Evolutionary conservation across 1,140 invertebrate species (phyloP), one percentile per base, ranked within the genome.

Genomic region (Plutomurus gul): DNA sequence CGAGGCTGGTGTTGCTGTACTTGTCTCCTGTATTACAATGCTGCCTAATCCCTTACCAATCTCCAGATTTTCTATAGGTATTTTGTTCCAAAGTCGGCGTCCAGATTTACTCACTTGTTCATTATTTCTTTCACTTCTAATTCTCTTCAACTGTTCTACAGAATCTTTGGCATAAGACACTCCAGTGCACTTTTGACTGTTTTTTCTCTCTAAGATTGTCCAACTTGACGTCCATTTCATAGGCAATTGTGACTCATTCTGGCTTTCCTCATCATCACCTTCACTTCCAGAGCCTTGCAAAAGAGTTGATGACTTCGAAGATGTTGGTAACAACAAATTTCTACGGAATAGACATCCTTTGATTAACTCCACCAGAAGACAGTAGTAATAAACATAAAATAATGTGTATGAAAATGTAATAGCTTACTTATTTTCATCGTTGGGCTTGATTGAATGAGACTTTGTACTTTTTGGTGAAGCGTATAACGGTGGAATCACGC

Each of bases 101-200:
- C 56, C 56, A 36, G 56, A 65, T n/a, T 11, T 18, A 30, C 0
- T n/a, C 3, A 4, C 30, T 65, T 65, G n/a, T 16, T 36, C 27
- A 6, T 4, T 65, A 30, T 65, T 65, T 5, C 25, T 16, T 33
- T 65, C 16, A n/a, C n/a, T n/a, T n/a, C 18, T 33, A 3, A n/a
- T 33, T 13, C 2, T 33, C 18, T 65, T 65, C 30, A 65, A 4
- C 7, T 33, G 56, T n/a, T 65, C 27, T 13, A 65, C 27, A 18
- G 56, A 65, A 65, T 65, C 56, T 65, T 33, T 33, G n/a, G 56
- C 27, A n/a, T n/a, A n/a, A n/a, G n/a, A n/a, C n/a, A n/a, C n/a
- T n/a, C n/a, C n/a, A n/a, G n/a, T n/a, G n/a, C n/a, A n/a, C n/a
- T n/a, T n/a, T n/a, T n/a, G n/a, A n/a, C n/a, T n/a, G n/a, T n/a